These are phyloP conservation scores for Hofmannophila pseudospretella DNA, from an alignment of 2,888 invertebrate species.

Conservation along the genomic window DNA sequence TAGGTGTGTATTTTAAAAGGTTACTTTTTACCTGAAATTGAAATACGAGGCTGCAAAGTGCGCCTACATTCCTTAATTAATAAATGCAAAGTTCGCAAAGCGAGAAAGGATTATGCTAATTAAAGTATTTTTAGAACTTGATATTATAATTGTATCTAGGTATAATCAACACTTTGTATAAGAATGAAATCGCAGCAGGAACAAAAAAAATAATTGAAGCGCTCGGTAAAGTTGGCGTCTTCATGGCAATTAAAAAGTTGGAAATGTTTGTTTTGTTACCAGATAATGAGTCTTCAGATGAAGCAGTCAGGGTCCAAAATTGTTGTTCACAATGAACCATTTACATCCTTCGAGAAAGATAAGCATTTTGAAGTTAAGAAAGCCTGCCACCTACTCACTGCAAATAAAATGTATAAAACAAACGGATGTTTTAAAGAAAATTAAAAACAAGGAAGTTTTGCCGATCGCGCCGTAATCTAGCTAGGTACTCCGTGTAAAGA, in stretches of 20 bases:
- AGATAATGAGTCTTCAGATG: constrained; percentile 46
- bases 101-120: not conserved
- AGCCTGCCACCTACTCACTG: constrained; percentile 67
- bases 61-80: too few relatives aligned
- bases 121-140: constrained; percentile 2
- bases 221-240: constrained; percentile 42
- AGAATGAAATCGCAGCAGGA: constrained; percentile 26
- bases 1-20: too few relatives aligned
- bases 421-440: constrained; percentile 76
- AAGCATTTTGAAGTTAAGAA: constrained; percentile 65
- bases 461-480: constrained; percentile 65
- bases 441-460: constrained; percentile 75
- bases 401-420: constrained; percentile 69
- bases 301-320: constrained; percentile 47
- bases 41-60: too few relatives aligned
- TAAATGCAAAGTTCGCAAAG: not conserved
- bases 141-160: constrained; percentile 5
- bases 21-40: too few relatives aligned
- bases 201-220: constrained; percentile 34
- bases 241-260: constrained; percentile 62
- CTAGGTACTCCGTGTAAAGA: constrained; percentile 59
- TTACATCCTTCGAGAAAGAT: constrained; percentile 53
- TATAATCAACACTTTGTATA: constrained; percentile 16
- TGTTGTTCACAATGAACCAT: constrained; percentile 27
- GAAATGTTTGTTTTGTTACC: constrained; percentile 37